A percentile compares a stretch with the other conserved stretches of the same genome.
phyloP scores from a whole-genome alignment of 2,113 vertebrate genomes.

The Equus przewalskii region DNA sequence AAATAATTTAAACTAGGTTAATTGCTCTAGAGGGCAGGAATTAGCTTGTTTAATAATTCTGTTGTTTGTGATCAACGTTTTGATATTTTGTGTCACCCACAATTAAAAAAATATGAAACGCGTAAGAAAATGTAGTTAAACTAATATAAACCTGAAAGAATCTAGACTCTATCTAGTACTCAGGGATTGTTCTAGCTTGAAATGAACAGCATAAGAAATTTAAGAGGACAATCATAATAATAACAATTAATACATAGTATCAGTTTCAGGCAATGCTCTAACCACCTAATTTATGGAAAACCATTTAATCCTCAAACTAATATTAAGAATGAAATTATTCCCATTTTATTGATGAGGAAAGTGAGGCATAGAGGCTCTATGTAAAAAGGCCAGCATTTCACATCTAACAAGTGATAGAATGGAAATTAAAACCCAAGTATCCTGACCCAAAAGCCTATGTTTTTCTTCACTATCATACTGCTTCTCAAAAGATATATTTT shows the following conservation, averaged over 20 bases:
- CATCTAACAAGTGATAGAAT: not conserved
- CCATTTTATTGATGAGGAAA: not conserved
- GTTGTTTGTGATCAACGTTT: not conserved
- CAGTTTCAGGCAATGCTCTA: not conserved
- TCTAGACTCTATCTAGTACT: not conserved
- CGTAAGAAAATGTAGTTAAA: not conserved
- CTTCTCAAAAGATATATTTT: not conserved
- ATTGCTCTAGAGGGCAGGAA: not conserved
- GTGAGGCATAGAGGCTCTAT: not conserved
- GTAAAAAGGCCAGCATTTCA: not conserved
- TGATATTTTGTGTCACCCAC: not conserved
- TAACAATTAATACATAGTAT: not conserved
- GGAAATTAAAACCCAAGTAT: not conserved
- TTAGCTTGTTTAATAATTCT: constrained; percentile 7
- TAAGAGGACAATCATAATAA: not conserved
- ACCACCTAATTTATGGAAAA: not conserved
- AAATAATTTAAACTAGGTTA: not conserved
- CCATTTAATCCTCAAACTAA: not conserved
- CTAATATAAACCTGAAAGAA: not conserved
- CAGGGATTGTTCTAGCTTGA: not conserved
- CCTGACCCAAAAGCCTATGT: not conserved
- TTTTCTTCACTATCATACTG: not conserved
- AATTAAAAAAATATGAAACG: not conserved
- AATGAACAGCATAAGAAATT: not conserved
- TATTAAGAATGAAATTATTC: not conserved